Conservation (phyloP, 2,888 invertebrate genomes). For the Lapara coniferarum region DNA sequence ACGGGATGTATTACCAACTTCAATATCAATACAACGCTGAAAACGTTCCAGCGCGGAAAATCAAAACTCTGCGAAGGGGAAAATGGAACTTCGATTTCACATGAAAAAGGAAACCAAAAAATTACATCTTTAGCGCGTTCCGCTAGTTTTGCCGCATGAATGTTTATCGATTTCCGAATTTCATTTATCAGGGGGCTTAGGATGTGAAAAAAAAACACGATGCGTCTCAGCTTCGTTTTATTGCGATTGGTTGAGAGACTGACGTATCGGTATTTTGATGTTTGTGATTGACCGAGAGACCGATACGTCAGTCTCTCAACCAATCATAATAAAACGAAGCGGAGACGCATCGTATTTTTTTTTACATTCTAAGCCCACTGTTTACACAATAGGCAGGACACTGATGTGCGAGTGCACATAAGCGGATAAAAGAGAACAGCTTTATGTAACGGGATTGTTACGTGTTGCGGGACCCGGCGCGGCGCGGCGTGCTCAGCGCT, state of each 20-base stretch:
- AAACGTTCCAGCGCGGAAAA: slow-evolving; percentile 28
- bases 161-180: slow-evolving; percentile 33
- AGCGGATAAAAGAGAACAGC: slow-evolving; percentile 35
- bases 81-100: slow-evolving; percentile 23
- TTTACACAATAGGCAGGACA: slow-evolving; percentile 28
- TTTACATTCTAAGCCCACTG: no score
- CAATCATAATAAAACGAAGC: no score
- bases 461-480: slow-evolving; percentile 26
- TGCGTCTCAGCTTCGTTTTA: no score
- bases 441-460: slow-evolving; percentile 48
- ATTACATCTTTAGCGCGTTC: slow-evolving; percentile 10
- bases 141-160: slow-evolving; percentile 15
- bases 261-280: no score
- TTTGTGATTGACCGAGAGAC: no score
- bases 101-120: slow-evolving; percentile 8
- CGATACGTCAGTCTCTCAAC: no score
- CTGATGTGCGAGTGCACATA: slow-evolving; percentile 27
- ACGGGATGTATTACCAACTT: slow-evolving; percentile 5
- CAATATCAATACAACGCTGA: slow-evolving; percentile 13
- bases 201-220: no score
- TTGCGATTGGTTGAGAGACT: no score
- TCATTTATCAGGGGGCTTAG: no score
- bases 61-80: slow-evolving; percentile 28
- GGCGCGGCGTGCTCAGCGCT: neutral
- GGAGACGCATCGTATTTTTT: no score